A percentile compares a stretch with the other conserved stretches of the same genome.
phyloP scores from a whole-genome alignment of 1,140 invertebrate species.

The Bombus soroeensis region DNA sequence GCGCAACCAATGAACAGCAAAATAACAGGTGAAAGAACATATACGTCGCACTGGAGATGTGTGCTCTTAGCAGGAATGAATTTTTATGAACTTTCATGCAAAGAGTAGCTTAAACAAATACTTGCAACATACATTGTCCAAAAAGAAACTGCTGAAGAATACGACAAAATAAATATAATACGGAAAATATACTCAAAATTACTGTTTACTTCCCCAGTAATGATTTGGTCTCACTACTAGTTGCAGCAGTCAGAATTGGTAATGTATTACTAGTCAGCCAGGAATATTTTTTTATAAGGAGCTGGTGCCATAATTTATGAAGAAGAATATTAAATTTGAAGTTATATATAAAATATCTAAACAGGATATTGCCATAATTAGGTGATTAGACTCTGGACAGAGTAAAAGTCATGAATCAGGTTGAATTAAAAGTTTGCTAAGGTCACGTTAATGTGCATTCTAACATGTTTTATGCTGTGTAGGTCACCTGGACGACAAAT shows the following conservation, averaged over 20 bases:
- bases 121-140: too few relatives aligned
- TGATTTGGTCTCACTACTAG: neutral
- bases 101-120: too few relatives aligned
- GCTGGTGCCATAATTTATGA: too few relatives aligned
- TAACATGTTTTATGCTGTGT: too few relatives aligned
- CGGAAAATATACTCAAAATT: too few relatives aligned
- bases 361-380: slow-evolving; percentile 11
- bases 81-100: slow-evolving; percentile 11
- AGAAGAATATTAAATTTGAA: too few relatives aligned
- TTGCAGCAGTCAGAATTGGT: too few relatives aligned
- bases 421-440: neutral
- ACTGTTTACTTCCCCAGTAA: neutral
- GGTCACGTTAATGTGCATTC: too few relatives aligned
- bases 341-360: neutral
- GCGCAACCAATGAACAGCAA: slow-evolving; percentile 41
- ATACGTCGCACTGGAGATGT: slow-evolving; percentile 1
- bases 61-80: neutral
- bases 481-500: neutral
- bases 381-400: neutral
- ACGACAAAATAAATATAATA: neutral
- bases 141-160: neutral
- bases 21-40: slow-evolving; percentile 51
- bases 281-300: too few relatives aligned
- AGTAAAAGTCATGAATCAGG: neutral
- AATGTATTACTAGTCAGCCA: too few relatives aligned